These are phyloP conservation scores for Thalpophila matura DNA, from an alignment of 2,888 invertebrate genomes.

Conservation along the genomic window DNA sequence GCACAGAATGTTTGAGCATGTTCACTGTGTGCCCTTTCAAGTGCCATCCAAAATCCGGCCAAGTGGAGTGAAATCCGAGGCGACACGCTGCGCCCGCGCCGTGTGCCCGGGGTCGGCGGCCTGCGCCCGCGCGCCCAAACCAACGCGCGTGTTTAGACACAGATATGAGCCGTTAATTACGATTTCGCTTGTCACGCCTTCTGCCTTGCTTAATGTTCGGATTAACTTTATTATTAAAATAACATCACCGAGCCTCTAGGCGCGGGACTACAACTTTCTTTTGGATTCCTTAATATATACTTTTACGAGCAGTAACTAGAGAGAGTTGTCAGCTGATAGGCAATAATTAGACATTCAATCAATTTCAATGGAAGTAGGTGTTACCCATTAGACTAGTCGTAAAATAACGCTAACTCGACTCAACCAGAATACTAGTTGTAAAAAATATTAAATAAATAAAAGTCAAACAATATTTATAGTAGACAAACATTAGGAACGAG, in stretches of 20 bases:
- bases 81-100: slow-evolving; percentile 42
- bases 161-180: slow-evolving; percentile 83
- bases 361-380: slow-evolving; percentile 21
- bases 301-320: slow-evolving; percentile 17
- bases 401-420: slow-evolving; percentile 17
- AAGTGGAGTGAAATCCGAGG: slow-evolving; percentile 61
- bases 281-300: slow-evolving; percentile 50
- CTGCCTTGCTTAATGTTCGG: slow-evolving; percentile 86
- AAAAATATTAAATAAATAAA: slow-evolving; percentile 50
- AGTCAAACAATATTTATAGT: slow-evolving; percentile 50
- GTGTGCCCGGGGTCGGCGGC: slow-evolving; percentile 71
- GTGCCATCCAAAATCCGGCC: slow-evolving; percentile 51
- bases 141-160: slow-evolving; percentile 53
- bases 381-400: slow-evolving; percentile 23
- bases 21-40: slow-evolving; percentile 48
- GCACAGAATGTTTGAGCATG: slow-evolving; percentile 28
- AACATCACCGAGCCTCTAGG: slow-evolving; percentile 65
- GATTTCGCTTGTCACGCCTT: slow-evolving; percentile 87
- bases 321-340: slow-evolving; percentile 30
- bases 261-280: slow-evolving; percentile 59
- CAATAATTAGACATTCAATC: slow-evolving; percentile 26
- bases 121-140: slow-evolving; percentile 66
- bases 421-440: slow-evolving; percentile 33
- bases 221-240: slow-evolving; percentile 79
- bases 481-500: slow-evolving; percentile 53